phyloP scores from a whole-genome alignment of 2,888 invertebrate species.

The Napeogenes inachia region DNA sequence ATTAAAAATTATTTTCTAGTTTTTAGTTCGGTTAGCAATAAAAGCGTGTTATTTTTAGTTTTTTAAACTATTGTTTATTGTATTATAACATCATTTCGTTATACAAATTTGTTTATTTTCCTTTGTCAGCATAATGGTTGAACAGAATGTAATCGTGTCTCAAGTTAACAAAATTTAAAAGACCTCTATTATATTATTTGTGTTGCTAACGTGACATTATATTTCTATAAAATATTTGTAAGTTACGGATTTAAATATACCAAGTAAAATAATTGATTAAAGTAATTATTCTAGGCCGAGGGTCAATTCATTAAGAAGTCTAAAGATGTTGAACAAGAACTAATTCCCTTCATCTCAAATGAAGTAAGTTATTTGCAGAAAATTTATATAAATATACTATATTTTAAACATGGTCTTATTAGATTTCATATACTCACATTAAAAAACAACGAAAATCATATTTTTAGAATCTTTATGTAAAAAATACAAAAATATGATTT shows the following conservation, averaged over 20 bases:
- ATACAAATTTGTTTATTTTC: no score
- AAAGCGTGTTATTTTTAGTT: no score
- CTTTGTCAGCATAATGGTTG: no score
- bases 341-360: slow-evolving; percentile 54
- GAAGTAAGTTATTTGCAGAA: slow-evolving; percentile 44
- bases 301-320: slow-evolving; percentile 46
- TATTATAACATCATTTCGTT: no score
- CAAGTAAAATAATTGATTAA: neutral
- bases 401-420: neutral
- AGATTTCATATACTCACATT: neutral
- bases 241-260: neutral
- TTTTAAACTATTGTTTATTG: no score
- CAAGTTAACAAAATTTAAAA: no score
- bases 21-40: no score
- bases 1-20: no score
- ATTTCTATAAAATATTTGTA: neutral
- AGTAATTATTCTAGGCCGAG: slow-evolving; percentile 42
- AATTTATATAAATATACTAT: neutral
- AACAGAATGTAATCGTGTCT: no score
- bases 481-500: no score
- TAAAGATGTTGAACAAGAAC: slow-evolving; percentile 46
- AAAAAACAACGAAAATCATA: neutral
- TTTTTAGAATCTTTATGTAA: neutral
- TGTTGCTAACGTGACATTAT: no score
- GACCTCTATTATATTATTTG: no score